phyloP scores from a whole-genome alignment of 2,113 vertebrate species.

The Syngnathoides biaculeatus region DNA sequence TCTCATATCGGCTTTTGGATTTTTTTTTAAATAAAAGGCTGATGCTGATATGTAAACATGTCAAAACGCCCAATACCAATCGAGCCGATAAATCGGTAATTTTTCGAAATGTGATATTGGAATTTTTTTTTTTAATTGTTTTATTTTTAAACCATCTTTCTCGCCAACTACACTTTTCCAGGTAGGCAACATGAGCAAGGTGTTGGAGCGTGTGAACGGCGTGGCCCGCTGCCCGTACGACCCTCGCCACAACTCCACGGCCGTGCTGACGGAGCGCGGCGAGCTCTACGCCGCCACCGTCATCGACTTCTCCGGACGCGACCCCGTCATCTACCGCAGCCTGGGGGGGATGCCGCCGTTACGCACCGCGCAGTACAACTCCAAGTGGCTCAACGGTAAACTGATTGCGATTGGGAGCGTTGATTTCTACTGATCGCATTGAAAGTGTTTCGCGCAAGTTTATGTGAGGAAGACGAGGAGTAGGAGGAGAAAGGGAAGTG shows the following conservation, averaged over 20 bases:
- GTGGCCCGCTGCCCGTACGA: conserved; percentile 96
- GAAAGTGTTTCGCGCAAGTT: not conserved
- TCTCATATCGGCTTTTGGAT: too few relatives aligned
- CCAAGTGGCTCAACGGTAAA: conserved; percentile 98
- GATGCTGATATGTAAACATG: too few relatives aligned
- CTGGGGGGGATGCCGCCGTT: conserved; percentile 91
- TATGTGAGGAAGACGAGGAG: too few relatives aligned
- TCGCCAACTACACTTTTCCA: conserved; percentile 36
- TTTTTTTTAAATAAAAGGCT: too few relatives aligned
- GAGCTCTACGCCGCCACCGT: conserved; percentile 96
- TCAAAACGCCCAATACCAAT: too few relatives aligned
- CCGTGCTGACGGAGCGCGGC: conserved; percentile 91
- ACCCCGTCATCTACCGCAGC: conserved; percentile 97
- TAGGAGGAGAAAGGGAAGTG: not conserved
- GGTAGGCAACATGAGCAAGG: conserved; percentile 91
- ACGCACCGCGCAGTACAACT: conserved; percentile 97
- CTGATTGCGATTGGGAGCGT: too few relatives aligned
- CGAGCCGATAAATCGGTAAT: too few relatives aligned
- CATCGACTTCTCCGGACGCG: conserved; percentile 97
- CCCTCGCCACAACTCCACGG: conserved; percentile 94
- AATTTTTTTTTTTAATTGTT: too few relatives aligned
- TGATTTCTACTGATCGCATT: not conserved
- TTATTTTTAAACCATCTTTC: too few relatives aligned
- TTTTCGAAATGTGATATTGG: too few relatives aligned
- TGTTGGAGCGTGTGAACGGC: conserved; percentile 90